Conservation (phyloP, 2,113 vertebrate genomes). For the Trematocara variabile region DNA sequence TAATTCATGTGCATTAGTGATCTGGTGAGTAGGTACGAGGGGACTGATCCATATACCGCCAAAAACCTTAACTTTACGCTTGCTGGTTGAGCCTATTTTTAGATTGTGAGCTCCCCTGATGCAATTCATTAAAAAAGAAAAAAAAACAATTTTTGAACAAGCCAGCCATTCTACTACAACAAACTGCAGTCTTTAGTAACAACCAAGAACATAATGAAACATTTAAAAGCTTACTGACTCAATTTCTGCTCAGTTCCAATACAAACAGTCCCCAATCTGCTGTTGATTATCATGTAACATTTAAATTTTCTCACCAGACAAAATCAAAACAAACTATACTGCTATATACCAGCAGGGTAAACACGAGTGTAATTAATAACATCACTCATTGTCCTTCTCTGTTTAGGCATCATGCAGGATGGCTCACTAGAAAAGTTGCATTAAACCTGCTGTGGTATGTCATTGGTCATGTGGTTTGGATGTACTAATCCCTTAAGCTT, state of each 20-base stretch:
- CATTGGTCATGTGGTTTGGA: neutral
- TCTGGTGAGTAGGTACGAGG: neutral
- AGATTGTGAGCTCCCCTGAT: neutral
- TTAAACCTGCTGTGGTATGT: neutral
- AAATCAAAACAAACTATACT: neutral
- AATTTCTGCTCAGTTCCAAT: neutral
- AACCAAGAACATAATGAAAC: neutral
- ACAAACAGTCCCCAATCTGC: neutral
- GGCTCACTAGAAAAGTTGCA: neutral
- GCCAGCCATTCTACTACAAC: neutral
- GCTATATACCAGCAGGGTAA: neutral
- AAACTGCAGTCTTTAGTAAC: neutral
- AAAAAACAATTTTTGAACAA: neutral
- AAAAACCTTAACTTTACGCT: neutral
- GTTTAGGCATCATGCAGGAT: neutral
- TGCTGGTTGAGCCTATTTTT: neutral
- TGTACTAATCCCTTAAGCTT: conserved; percentile 17
- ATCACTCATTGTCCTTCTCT: neutral
- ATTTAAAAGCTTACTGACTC: neutral
- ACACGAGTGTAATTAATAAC: neutral
- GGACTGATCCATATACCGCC: neutral
- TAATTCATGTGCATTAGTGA: conserved; percentile 37
- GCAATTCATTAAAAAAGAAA: neutral
- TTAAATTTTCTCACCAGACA: neutral
- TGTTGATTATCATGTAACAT: neutral